Base-by-base conservation (phyloP, 2,888 invertebrate species). In the Lordiphosa fenestrarum region DNA sequence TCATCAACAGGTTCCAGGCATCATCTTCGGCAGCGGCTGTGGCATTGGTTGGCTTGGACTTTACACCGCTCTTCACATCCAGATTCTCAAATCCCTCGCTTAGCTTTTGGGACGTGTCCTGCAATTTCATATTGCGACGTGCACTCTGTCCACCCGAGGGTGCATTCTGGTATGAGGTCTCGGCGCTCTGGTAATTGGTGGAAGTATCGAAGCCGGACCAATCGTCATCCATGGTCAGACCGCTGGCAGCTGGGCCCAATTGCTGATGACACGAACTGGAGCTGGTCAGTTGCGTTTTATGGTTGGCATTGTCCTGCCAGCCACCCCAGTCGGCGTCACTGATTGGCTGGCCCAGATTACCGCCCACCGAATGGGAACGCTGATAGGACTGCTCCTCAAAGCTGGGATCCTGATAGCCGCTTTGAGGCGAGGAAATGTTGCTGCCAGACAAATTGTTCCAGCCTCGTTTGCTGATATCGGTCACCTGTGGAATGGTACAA, bases 401-500 rank as follows among this genome's bases (percentile, higher is more conserved):
- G 54, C 82, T 84, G 44, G 86, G 87, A 59, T 89, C 89, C 35
- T 82, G 84, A 70, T 89, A 89, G 6, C 87, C 86, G 12, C 86
- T 83, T 38, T 85, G 86, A 7, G 88, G 90, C 13, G 90, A 89
- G 5, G 90, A 88, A 37, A 90, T 89, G 84, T 91, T 92, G 66
- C 89, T 91, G n/a, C 92, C 92, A 9, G 91, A 89, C 52, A 92
- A 89, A 67, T 92, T 92, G 67, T 90, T 91, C 93, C 94, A 94
- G 25, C 94, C 93, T 81, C 92, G 91, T 84, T 92, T 91, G 23
- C 94, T 92, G 54, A 94, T 89, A 82, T 94, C 94, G 12, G 92
- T 91, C 71, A 94, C 92, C 94, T 94, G 61, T 6, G 10, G 3
- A 37, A 13, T 9, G 37, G 40, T 10, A 3, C 7, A 0, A 7